phyloP scores from a whole-genome alignment of 2,113 vertebrate species.

The Tauraco erythrolophus region DNA sequence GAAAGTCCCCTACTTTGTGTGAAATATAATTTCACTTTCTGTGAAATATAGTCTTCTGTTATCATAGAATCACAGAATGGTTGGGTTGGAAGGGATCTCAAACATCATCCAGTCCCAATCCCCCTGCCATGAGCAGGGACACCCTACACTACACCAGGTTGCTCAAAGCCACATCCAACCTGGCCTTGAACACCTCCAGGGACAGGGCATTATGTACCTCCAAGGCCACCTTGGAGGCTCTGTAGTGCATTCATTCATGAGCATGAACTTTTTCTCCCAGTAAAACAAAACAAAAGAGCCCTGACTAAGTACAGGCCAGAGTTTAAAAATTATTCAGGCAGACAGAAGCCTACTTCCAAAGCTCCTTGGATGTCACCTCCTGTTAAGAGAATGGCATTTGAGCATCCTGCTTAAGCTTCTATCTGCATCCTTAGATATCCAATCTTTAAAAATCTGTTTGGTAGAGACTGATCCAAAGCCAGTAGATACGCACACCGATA shows the following conservation, averaged over 20 bases:
- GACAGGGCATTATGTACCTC: background rate
- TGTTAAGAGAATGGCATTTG: background rate
- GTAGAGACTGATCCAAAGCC: background rate
- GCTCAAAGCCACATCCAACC: no score
- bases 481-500: background rate
- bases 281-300: background rate
- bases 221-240: background rate
- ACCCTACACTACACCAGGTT: no score
- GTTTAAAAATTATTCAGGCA: background rate
- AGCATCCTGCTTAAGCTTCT: background rate
- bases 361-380: background rate
- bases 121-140: no score
- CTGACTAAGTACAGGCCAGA: background rate
- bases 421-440: background rate
- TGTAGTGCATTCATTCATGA: background rate
- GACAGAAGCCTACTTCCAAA: background rate
- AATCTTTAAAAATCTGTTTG: background rate
- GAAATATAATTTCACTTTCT: background rate
- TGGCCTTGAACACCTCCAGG: no score
- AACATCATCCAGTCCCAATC: no score
- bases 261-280: background rate
- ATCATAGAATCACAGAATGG: no score
- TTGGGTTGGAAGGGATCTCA: no score
- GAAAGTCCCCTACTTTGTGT: background rate
- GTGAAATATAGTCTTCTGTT: no score